Base-by-base conservation (phyloP, 1,140 invertebrate species). In the Apis laboriosa region DNA sequence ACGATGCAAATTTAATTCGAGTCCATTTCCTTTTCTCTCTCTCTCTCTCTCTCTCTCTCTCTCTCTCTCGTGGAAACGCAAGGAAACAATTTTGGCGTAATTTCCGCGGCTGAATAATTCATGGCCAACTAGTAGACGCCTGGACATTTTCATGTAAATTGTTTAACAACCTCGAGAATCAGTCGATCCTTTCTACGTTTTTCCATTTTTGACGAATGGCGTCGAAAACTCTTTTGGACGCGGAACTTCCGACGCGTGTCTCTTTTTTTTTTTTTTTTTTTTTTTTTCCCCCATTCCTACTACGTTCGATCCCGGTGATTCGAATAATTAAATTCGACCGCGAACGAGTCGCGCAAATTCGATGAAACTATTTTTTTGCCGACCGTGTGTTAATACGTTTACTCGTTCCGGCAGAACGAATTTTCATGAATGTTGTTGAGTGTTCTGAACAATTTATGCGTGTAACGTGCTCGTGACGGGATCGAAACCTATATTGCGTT, bases 91-190 rank as follows among this genome's bases (percentile, higher is more conserved):
- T 86, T 85, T 77, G 63, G 84, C 74, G 83, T 73, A 75, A 86
- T 85, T 86, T 80, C 73, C 60, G 67, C 19, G 55, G n/a, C 49
- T 86, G 85, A 86, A 86, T 86, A 86, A 86, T 86, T 86, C 77
- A 86, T 85, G 56, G 70, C 61, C 66, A 61, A 86, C 76, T 84
- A 84, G 77, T 64, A 80, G 82, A 72, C 77, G 63, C 77, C 5
- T 5, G 75, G 73, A 63, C 70, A 85, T 86, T 81, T 81, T 85
- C 85, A 86, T 86, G 85, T 77, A 86, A 86, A 86, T 86, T 85
- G 77, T 84, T 85, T 84, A 84, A 86, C 84, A 83, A 86, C 70
- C 83, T 75, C 84, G 56, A 34, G 83, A 78, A 67, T 51, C 84
- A 12, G 84, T 56, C 74, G 60, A 24, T 73, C 61, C 74, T 77